Evolutionary conservation across 92 coral and sea anemone genomes (phyloP).

Genomic region (Muricea muricata): DNA sequence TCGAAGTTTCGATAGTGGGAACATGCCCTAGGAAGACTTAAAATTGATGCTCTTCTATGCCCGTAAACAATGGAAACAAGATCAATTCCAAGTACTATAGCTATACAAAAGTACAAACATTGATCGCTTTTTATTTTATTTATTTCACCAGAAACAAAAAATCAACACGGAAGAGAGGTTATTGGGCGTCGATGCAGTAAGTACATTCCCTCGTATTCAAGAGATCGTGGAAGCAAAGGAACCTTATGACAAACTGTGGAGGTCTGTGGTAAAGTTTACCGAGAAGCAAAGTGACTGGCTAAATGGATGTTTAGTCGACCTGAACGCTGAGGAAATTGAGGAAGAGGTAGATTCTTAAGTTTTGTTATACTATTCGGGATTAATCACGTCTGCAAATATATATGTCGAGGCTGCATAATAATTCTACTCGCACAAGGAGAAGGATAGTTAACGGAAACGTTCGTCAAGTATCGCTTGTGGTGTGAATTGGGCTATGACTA

Average conservation of each 20-base stretch:
- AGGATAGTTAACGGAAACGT: no score
- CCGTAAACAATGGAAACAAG: no score
- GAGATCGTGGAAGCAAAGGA: slow-evolving; percentile 93
- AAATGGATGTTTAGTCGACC: slow-evolving; percentile 74
- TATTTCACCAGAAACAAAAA: slow-evolving; percentile 73
- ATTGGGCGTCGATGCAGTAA: slow-evolving; percentile 78
- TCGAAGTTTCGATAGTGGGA: no score
- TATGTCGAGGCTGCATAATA: no score
- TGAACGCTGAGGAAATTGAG: slow-evolving; percentile 93
- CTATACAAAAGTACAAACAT: no score
- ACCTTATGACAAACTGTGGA: slow-evolving; percentile 96
- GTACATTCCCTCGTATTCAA: slow-evolving; percentile 90
- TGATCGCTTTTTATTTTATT: neutral
- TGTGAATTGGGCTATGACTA: no score
- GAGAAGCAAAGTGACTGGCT: slow-evolving; percentile 88
- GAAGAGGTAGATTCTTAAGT: slow-evolving; percentile 77
- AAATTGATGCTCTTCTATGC: no score
- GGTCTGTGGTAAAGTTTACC: slow-evolving; percentile 87
- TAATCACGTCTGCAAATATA: no score
- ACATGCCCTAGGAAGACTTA: no score
- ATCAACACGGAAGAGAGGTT: slow-evolving; percentile 93
- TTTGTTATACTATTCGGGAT: neutral
- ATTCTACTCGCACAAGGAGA: no score
- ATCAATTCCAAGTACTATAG: no score
- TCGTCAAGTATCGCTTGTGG: no score